A percentile compares a stretch with the other conserved stretches of the same genome.
These are phyloP conservation scores for Drosophila aldrichi DNA, from an alignment of 2,888 invertebrate genomes.

Conservation along the genomic window DNA sequence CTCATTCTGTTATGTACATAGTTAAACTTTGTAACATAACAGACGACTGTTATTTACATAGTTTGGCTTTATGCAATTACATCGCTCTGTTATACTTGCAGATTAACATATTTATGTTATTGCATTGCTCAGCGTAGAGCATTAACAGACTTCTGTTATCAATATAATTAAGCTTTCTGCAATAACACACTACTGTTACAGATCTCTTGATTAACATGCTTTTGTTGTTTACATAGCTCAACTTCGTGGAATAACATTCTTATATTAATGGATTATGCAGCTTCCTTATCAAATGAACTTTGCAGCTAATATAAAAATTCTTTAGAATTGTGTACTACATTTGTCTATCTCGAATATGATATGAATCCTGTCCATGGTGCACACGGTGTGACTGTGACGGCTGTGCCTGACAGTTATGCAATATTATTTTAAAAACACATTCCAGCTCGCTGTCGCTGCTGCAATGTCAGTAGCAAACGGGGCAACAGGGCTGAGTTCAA, in stretches of 20 bases:
- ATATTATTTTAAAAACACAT: slow-evolving; percentile 73
- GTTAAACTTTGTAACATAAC: not conserved
- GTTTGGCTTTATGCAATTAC: not conserved
- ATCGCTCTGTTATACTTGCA: not conserved
- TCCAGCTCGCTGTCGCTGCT: slow-evolving; percentile 34
- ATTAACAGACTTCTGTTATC: not conserved
- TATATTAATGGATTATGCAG: not conserved
- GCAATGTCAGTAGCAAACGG: not conserved
- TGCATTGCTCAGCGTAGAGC: not conserved
- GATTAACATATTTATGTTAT: not conserved
- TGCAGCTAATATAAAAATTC: not conserved
- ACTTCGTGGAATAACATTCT: not conserved
- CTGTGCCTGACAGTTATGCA: slow-evolving; percentile 67
- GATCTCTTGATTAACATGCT: not conserved
- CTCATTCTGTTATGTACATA: not conserved
- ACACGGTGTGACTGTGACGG: not conserved
- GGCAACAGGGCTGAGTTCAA: slow-evolving; percentile 11
- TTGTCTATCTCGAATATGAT: not conserved
- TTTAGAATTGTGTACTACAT: not conserved
- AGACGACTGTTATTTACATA: not conserved
- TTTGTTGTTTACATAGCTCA: not conserved
- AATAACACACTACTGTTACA: not conserved
- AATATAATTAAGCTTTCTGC: too few species aligned
- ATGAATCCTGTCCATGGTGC: not conserved
- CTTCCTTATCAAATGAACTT: not conserved